These are phyloP conservation scores for Leptinotarsa rubiginosa DNA, from an alignment of 2,888 invertebrate species.

Conservation along the genomic window DNA sequence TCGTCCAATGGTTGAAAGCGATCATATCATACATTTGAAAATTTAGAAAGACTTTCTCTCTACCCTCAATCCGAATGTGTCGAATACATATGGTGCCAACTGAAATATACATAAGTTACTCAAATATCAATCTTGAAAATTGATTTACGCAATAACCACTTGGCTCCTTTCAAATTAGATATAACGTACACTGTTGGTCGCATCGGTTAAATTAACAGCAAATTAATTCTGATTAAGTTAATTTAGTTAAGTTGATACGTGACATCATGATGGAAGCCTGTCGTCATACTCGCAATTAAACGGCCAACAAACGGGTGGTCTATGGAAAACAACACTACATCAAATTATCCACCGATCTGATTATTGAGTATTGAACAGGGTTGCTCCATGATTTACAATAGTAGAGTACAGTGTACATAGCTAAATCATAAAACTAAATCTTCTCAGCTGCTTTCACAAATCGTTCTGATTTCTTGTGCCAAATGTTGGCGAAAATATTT, in stretches of 20 bases:
- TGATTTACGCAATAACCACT: slow-evolving; percentile 31
- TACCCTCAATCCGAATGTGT: not conserved
- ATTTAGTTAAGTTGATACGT: slow-evolving; percentile 63
- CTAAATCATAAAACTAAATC: too few species aligned
- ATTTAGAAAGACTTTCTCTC: not conserved
- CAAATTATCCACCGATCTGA: not conserved
- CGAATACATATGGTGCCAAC: not conserved
- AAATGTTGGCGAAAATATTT: too few species aligned
- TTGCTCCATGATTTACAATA: too few species aligned
- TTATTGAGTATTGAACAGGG: too few species aligned
- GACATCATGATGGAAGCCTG: slow-evolving; percentile 61
- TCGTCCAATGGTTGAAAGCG: too few species aligned
- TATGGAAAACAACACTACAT: slow-evolving; percentile 17
- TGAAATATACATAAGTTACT: not conserved
- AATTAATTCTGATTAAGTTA: slow-evolving; percentile 66
- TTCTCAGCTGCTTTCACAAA: too few species aligned
- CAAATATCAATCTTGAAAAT: slow-evolving; percentile 34
- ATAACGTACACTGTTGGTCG: slow-evolving; percentile 59
- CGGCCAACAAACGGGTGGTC: slow-evolving; percentile 36
- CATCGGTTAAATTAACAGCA: slow-evolving; percentile 64
- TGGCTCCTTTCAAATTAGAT: slow-evolving; percentile 56
- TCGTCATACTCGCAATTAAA: slow-evolving; percentile 51
- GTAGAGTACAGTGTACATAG: too few species aligned
- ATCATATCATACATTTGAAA: too few species aligned
- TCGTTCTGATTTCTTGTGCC: too few species aligned